Evolutionary conservation across 1,140 invertebrate genomes (phyloP), one percentile per base, ranked within the genome.

Genomic region (Diabrotica virgifera): DNA sequence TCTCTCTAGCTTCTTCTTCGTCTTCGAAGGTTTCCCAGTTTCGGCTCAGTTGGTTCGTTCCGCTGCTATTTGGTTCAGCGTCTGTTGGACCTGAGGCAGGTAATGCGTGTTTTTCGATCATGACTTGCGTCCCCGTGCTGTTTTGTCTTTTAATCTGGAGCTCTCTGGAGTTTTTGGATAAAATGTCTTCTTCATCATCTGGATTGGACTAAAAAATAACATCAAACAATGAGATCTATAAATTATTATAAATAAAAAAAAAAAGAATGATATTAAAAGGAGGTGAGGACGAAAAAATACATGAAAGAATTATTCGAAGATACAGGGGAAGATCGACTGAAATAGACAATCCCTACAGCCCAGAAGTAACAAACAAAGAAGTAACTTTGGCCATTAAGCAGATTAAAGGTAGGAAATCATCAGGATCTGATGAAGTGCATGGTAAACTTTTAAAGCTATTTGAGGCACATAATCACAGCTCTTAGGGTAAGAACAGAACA

Each of bases 181-280:
- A 73, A 51, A 77, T 75, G 40, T 77, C 75, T 51, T 76, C 74
- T 65, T 77, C 75, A 50, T 76, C 75, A 51, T 76, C 75, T 3
- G 69, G 66, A 56, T 65, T 68, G 6, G 61, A 37, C 71, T 75
- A 55, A 54, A 68, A 65, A 24, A 14, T 40, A 24, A 14, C 51
- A 58, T 62, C 53, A 52, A 14, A 38, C n/a, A 13, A 54, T 35
- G 24, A n/a, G n/a, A 57, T 35, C 14, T 5, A 53, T 13, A 60
- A 5, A 14, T 53, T 61, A 10, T 51, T 12, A 11, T 12, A 12
- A 51, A 10, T 51, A 5, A 51, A 51, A 11, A 10, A 11, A 10
- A 51, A 51, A 51, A 5, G 9, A 51, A 11, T 51, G 5, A 12
- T 51, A 51, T 51, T 51, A 51, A 51, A 12, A 51, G 2, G 5